Evolutionary conservation across 2,888 invertebrate species (phyloP).

Genomic region (Serrognathus titanus): DNA sequence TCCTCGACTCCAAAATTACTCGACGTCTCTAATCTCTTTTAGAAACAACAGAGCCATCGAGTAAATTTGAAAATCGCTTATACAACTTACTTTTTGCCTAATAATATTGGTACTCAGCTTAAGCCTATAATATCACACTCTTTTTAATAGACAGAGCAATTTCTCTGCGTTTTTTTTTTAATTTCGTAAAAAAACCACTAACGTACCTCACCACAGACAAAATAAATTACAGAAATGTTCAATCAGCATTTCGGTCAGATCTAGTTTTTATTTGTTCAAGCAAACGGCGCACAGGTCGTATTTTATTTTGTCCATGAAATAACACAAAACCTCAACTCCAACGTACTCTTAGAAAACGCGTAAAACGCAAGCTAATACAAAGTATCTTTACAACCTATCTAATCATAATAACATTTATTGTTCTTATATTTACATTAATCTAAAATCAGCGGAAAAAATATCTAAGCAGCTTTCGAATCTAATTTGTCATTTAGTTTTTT

Average conservation of each 20-base stretch:
- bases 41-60: too few species aligned
- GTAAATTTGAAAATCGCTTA: too few species aligned
- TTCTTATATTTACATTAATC: constrained; percentile 7
- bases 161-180: constrained; percentile 6
- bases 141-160: constrained; percentile 25
- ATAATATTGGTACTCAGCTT: constrained; percentile 26
- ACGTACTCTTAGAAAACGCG: background rate
- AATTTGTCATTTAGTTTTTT: background rate
- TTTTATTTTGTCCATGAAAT: constrained; percentile 11
- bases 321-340: too few species aligned
- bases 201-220: constrained; percentile 5
- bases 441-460: constrained; percentile 4
- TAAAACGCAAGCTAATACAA: background rate
- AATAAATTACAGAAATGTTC: constrained; percentile 5
- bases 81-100: constrained; percentile 11
- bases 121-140: constrained; percentile 36
- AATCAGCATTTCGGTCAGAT: background rate
- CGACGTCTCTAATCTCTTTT: too few species aligned
- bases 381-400: constrained; percentile 3
- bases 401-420: constrained; percentile 11
- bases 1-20: too few species aligned
- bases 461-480: background rate
- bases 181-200: constrained; percentile 1
- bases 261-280: too few species aligned
- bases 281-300: background rate